Conservation (phyloP, 1,140 invertebrate species). For the Notospermus geniculatus region DNA sequence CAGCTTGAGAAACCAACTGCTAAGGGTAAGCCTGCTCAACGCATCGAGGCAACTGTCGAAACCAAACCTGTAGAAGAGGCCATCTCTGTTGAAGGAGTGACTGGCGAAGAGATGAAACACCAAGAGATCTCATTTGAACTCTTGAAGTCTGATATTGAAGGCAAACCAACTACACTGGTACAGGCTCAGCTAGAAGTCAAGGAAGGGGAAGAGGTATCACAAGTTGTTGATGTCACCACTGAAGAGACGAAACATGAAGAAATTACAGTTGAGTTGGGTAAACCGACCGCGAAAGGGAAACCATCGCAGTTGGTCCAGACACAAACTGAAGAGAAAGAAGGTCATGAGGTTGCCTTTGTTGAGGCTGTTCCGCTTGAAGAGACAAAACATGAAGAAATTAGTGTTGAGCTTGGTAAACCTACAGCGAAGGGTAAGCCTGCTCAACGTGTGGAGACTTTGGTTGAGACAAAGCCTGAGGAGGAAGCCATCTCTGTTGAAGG, state of each 20-base stretch:
- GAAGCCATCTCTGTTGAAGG: conserved; percentile 3
- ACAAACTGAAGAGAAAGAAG: neutral
- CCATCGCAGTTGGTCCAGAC: conserved; percentile 1
- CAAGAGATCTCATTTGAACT: conserved; percentile 11
- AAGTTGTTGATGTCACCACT: neutral
- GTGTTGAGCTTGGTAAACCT: conserved; percentile 8
- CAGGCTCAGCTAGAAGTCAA: conserved; percentile 10
- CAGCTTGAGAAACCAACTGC: conserved; percentile 13
- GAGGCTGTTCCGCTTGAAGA: neutral
- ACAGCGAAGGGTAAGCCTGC: neutral
- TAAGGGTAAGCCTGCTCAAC: conserved; percentile 6
- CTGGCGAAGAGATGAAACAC: conserved; percentile 10
- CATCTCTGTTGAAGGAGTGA: conserved; percentile 26
- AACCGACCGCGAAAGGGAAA: conserved; percentile 7
- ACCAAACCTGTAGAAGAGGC: conserved; percentile 25
- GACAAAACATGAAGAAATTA: conserved; percentile 5
- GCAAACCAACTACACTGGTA: neutral
- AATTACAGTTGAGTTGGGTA: conserved; percentile 16
- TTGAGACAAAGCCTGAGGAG: conserved; percentile 3
- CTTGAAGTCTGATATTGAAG: conserved; percentile 1
- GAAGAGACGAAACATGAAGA: conserved; percentile 10
- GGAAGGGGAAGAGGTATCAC: conserved; percentile 5
- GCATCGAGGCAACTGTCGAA: neutral
- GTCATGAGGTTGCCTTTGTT: neutral
- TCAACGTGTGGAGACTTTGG: conserved; percentile 1